Base-by-base conservation (phyloP, 2,888 invertebrate species). In the Leptura quadrifasciata region DNA sequence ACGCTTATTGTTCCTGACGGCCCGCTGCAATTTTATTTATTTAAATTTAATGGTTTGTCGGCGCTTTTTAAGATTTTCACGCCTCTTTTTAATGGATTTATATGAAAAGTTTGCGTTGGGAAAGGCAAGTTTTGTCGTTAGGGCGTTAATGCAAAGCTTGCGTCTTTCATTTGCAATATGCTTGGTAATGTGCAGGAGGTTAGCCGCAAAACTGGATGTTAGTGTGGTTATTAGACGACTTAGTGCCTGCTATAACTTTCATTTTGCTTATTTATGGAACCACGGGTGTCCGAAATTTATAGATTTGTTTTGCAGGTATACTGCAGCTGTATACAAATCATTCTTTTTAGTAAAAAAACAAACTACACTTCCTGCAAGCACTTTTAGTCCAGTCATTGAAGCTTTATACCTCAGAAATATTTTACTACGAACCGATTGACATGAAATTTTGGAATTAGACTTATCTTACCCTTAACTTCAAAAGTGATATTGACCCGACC, bases 1-100 rank as follows among this genome's bases (percentile, higher is more conserved):
- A 74, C 81, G 85, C 83, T 84, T 84, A 85, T 85, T 86, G 85
- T 85, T 85, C 82, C 79, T 83, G 84, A 86, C 85, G 83, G 39
- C 81, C 77, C 80, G 81, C 79, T 76, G 79, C 82, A 79, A 81
- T 75, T 81, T 84, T 85, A 84, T 86, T 86, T 86, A 86, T 86
- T 85, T 82, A 83, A 82, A 83, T 85, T 86, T 85, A 85, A 85
- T 84, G 85, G 76, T 76, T 70, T 70, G 77, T 65, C 78, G 79
- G 78, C 73, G 75, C 72, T 61, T 55, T 78, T 72, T 70, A 72
- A 71, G 74, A 77, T 75, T 77, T 69, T 72, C 74, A 63, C 74
- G 77, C 72, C 74, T 75, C 74, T 76, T 78, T 76, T 77, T 82
- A 84, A 83, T 82, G 80, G 82, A 83, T 84, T 84, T 83, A 83